phyloP scores from a whole-genome alignment of 2,113 vertebrate species.

The Syrmaticus mikado region DNA sequence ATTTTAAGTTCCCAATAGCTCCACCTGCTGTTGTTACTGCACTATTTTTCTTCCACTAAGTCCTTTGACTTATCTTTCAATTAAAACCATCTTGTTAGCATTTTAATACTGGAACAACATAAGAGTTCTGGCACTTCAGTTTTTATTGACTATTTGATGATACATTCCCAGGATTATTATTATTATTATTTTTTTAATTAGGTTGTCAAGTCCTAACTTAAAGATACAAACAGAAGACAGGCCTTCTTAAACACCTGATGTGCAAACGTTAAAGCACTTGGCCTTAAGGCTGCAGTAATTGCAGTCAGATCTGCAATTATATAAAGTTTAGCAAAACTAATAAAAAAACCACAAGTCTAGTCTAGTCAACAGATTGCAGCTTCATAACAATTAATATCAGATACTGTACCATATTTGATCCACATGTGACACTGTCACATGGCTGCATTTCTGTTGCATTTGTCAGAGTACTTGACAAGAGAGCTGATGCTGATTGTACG shows the following conservation, averaged over 20 bases:
- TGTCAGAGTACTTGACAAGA: background rate
- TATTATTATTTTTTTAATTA: background rate
- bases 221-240: background rate
- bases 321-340: background rate
- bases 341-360: background rate
- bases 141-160: rapidly evolving
- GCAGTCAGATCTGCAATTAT: background rate
- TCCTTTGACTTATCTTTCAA: background rate
- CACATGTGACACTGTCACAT: background rate
- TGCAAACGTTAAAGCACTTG: background rate
- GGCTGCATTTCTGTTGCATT: background rate
- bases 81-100: background rate
- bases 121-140: background rate
- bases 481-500: no score
- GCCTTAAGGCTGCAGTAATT: background rate
- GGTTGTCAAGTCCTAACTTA: background rate
- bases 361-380: background rate
- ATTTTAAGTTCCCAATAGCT: slow-evolving; percentile 40
- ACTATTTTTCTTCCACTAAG: background rate
- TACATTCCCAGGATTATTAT: background rate
- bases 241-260: background rate
- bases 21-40: slow-evolving; percentile 59
- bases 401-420: background rate
- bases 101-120: background rate
- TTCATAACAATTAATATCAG: background rate